Evolutionary conservation across 2,113 vertebrate genomes (phyloP).

Genomic region (Sula dactylatra): DNA sequence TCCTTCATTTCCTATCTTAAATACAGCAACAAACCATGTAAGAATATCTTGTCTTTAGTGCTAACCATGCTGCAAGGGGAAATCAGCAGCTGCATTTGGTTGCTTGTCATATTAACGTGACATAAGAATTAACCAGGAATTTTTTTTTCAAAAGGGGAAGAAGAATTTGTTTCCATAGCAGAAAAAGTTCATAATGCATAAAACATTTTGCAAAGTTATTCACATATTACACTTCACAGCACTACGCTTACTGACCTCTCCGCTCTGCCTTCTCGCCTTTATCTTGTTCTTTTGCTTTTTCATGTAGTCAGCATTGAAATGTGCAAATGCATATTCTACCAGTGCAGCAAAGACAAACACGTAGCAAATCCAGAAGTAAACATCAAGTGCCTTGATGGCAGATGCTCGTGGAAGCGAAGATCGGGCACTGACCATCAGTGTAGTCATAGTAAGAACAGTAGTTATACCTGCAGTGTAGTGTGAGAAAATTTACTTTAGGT

Average conservation of each 20-base stretch:
- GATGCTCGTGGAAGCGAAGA: constrained; percentile 92
- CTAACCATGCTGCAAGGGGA: background rate
- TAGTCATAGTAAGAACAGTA: constrained; percentile 97
- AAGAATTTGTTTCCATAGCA: background rate
- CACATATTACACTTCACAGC: background rate
- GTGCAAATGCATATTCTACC: constrained; percentile 96
- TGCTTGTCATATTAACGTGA: background rate
- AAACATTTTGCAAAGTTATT: background rate
- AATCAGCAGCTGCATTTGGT: background rate
- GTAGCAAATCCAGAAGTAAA: constrained; percentile 99
- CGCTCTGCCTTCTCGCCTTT: constrained; percentile 80
- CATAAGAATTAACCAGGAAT: background rate
- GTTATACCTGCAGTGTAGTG: constrained; percentile 85
- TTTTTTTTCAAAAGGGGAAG: background rate
- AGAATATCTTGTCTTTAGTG: background rate
- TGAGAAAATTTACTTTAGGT: background rate
- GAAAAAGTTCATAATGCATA: background rate
- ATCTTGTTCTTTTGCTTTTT: constrained; percentile 92
- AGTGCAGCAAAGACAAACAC: constrained; percentile 96
- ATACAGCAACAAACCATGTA: background rate
- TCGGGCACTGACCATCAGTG: constrained; percentile 94
- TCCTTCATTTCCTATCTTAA: background rate
- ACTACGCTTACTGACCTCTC: constrained; percentile 77
- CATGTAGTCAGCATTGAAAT: constrained; percentile 95
- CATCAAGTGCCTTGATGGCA: constrained; percentile 93